A percentile compares a stretch with the other conserved stretches of the same genome.
Evolutionary conservation across 2,888 invertebrate species (phyloP).

Genomic region (Ptychoptera contaminata): DNA sequence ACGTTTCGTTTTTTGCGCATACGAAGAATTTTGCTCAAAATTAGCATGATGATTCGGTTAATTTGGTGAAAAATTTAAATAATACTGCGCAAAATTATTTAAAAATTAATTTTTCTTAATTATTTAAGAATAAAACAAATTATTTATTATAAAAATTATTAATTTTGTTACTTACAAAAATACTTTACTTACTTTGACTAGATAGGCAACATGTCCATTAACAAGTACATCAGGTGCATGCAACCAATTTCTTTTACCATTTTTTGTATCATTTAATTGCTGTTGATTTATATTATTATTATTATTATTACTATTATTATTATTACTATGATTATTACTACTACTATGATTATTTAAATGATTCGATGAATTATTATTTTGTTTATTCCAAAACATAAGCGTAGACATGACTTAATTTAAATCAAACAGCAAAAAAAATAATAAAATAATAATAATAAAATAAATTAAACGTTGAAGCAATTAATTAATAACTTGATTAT

Average conservation of each 20-base stretch:
- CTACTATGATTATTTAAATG: too few species aligned
- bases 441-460: too few species aligned
- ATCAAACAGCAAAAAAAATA: too few species aligned
- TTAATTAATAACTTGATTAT: too few species aligned
- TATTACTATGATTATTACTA: too few species aligned
- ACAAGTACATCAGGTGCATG: conserved; percentile 87
- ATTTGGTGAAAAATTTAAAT: too few species aligned
- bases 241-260: conserved; percentile 60
- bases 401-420: conserved; percentile 34
- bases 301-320: too few species aligned
- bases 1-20: too few species aligned
- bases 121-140: neutral
- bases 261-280: conserved; percentile 25
- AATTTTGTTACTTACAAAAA: neutral
- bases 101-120: neutral
- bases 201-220: conserved; percentile 91
- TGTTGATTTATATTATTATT: conserved; percentile 14
- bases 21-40: too few species aligned
- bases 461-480: too few species aligned
- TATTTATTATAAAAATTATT: neutral
- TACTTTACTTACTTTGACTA: conserved; percentile 74
- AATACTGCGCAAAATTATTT: neutral
- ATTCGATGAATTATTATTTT: conserved; percentile 25
- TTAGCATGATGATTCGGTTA: too few species aligned
- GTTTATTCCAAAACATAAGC: conserved; percentile 49